Base-by-base conservation (phyloP, 2,888 invertebrate genomes). In the Hypercompe scribonia region DNA sequence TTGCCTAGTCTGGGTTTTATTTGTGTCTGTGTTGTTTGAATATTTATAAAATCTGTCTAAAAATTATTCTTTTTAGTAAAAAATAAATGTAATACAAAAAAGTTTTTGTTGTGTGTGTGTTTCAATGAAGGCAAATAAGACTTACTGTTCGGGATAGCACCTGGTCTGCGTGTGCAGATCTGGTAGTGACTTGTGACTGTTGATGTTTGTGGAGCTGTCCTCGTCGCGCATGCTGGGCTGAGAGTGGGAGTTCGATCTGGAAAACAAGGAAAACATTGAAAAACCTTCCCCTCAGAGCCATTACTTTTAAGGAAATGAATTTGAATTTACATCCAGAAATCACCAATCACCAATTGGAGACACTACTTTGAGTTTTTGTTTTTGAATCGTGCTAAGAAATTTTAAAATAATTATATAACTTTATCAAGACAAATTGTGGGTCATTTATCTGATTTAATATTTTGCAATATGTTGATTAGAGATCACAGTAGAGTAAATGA, bases 161-260 rank as follows among this genome's bases (percentile, higher is more conserved):
- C 94, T 88, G 28, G 96, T 96, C 84, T 97, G 97, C 28, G 97
- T 96, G 85, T 97, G 97, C 70, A 98, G 93, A 89, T 98, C 98
- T 0, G 98, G 98, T 84, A 98, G 93, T 54, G 98, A 98, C 89
- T 98, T 98, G 95, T 98, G 98, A 77, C 97, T 97, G 86, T 97
- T 97, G 81, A 97, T 97, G 84, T 97, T 97, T 34, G 95, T 94
- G 79, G 96, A 94, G 77, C 94, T 94, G 31, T 96, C 95, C 46
- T 96, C 96, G 50, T 96, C 96, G 2, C 96, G 94, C 84, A 95
- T 93, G 81, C 96, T 96, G 79, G 96, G 96, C 86, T 96, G 96
- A 0, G 96, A 97, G 86, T 97, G 96, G n/a, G 97, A 96, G 86
- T 96, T 96, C 31, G 97, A 97, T 81, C 97, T 95, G 89, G 13